Conservation (phyloP, 2,113 vertebrate genomes). For the Montifringilla adamsi region DNA sequence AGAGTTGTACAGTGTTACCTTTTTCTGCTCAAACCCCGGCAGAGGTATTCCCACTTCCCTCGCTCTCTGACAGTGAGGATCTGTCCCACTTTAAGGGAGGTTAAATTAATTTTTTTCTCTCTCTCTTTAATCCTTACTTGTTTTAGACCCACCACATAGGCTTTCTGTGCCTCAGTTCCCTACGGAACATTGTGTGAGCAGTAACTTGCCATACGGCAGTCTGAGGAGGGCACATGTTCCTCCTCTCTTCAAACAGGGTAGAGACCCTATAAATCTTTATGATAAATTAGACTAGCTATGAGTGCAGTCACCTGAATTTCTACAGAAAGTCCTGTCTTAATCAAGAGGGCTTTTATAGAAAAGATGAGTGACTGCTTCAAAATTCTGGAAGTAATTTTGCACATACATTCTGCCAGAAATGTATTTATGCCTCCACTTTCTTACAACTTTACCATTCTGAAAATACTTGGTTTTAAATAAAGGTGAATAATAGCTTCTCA, state of each 20-base stretch:
- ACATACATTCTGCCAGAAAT: background rate
- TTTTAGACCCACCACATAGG: background rate
- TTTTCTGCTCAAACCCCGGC: background rate
- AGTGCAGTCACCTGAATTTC: background rate
- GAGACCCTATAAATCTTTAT: background rate
- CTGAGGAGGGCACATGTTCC: background rate
- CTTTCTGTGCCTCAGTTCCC: background rate
- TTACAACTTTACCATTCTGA: background rate
- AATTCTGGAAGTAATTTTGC: background rate
- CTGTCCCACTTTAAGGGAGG: background rate
- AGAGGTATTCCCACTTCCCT: background rate
- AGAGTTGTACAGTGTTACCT: background rate
- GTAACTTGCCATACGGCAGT: background rate
- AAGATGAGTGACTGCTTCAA: background rate
- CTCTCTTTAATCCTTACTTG: background rate
- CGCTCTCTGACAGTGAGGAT: background rate
- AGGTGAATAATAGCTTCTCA: background rate
- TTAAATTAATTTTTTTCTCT: background rate
- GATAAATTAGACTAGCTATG: background rate
- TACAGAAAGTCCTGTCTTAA: background rate
- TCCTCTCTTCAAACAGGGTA: background rate
- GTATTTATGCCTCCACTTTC: background rate
- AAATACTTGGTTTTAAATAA: background rate
- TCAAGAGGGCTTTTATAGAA: background rate
- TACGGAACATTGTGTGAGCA: background rate